Base-by-base conservation (phyloP, 37 sponge, comb jelly and placozoan genomes). In the Bolinopsis microptera region DNA sequence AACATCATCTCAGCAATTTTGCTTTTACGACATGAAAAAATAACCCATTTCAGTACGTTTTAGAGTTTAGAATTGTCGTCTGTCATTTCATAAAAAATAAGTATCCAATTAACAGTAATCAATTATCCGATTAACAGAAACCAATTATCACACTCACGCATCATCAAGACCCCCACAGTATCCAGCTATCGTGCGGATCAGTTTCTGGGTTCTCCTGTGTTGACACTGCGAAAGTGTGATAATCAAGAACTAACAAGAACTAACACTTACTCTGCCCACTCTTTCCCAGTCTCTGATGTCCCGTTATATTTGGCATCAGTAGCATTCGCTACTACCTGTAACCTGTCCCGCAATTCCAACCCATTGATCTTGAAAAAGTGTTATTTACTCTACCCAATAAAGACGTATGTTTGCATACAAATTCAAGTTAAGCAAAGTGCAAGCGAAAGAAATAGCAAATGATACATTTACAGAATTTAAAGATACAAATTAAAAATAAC, bases 81-180 rank as follows among this genome's bases (percentile, higher is more conserved):
- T n/a, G n/a, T n/a, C n/a, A n/a, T n/a, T n/a, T n/a, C n/a, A n/a
- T n/a, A n/a, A n/a, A n/a, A n/a, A n/a, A n/a, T n/a, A n/a, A n/a
- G n/a, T n/a, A n/a, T n/a, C n/a, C n/a, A n/a, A n/a, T n/a, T n/a
- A n/a, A n/a, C n/a, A n/a, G n/a, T n/a, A n/a, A n/a, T n/a, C n/a
- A n/a, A n/a, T n/a, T n/a, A n/a, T n/a, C n/a, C n/a, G n/a, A n/a
- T n/a, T n/a, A n/a, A n/a, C n/a, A n/a, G n/a, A n/a, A n/a, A n/a
- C n/a, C n/a, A n/a, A n/a, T n/a, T n/a, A n/a, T 70, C 74, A 70
- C 74, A 70, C 74, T 70, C 74, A 70, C 74, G 26, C 30, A 5
- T 70, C 74, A 26, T 70, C 74, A 28, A 22, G 68, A 26, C 2
- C 25, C 21, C 74, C 74, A n/a, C 28, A 70, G 26, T 70, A n/a